phyloP scores from a whole-genome alignment of 1,140 invertebrate species.

The Ceratoteleas bidentatus region DNA sequence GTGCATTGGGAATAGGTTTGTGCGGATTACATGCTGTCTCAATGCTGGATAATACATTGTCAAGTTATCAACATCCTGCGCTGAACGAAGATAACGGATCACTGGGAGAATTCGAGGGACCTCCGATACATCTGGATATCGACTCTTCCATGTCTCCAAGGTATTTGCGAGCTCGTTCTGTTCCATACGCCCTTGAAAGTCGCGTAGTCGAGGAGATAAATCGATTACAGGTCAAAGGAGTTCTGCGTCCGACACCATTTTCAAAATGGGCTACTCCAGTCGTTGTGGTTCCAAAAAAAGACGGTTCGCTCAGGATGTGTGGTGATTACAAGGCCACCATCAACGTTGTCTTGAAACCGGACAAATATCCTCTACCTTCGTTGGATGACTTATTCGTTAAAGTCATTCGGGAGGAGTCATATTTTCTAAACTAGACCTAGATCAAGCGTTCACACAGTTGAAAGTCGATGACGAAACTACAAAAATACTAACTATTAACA shows the following conservation, averaged over 20 bases:
- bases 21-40: background rate
- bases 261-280: conserved; percentile 8
- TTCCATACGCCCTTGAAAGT: background rate
- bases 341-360: background rate
- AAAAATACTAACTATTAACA: conserved; percentile 68
- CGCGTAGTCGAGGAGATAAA: conserved; percentile 1
- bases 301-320: background rate
- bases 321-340: conserved; percentile 8
- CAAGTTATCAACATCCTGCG: background rate
- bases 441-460: conserved; percentile 9
- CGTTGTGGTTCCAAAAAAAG: conserved; percentile 1
- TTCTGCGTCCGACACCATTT: background rate
- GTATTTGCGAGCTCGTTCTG: background rate
- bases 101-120: background rate
- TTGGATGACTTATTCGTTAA: conserved; percentile 5
- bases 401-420: background rate
- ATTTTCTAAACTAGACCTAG: conserved; percentile 5
- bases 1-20: background rate
- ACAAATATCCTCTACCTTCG: conserved; percentile 6
- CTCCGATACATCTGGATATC: background rate
- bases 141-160: conserved; percentile 1
- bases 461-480: conserved; percentile 60
- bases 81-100: background rate
- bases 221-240: background rate
- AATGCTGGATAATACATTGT: background rate